Base-by-base conservation (phyloP, 2,113 vertebrate genomes). In the Calyptomena viridis region DNA sequence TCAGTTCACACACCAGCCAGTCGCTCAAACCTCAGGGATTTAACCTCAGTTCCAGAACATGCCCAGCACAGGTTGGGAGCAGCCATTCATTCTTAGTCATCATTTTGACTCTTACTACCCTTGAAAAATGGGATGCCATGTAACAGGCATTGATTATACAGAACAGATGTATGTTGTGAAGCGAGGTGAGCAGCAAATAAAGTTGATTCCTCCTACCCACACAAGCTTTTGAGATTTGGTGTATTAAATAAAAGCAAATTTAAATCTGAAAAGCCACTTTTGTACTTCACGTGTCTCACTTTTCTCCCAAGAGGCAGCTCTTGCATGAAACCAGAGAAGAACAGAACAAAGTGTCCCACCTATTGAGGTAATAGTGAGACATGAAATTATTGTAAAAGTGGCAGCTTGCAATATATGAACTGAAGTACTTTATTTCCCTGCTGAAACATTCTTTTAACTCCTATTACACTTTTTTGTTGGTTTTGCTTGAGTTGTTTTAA, bases 31-130 rank as follows among this genome's bases (percentile, higher is more conserved):
- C 27, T 17, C 63, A 59, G 59, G 27, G 46, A 28, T 6, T 63
- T 20, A 42, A 35, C 33, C 46, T 20, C 2, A 2, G 13, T 5
- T 66, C 55, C 0, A n/a, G 15, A 37, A 28, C 28, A 2, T 1
- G 6, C 20, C 69, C 66, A 86, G 73, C 73, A 63, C 27, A 56
- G 56, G 28, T 58, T 39, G 33, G 58, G 31, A 73, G 49, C 58
- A 83, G 31, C 63, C 63, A 9, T 12, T 44, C 35, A 1, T 11
- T 44, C 42, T 13, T 14, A 13, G 12, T 9, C 46, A 18, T 19
- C 21, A 11, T 8, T 63, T 30, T 44, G 35, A 39, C 44, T 40
- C 49, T 53, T 66, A 35, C 47, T 47, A 14, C n/a, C 25, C 60
- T 39, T 47, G 79, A 39, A 62, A 80, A 75, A 83, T 4, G 14